These are phyloP conservation scores for Telenomus remus DNA, from an alignment of 1,140 invertebrate genomes.

Conservation along the genomic window DNA sequence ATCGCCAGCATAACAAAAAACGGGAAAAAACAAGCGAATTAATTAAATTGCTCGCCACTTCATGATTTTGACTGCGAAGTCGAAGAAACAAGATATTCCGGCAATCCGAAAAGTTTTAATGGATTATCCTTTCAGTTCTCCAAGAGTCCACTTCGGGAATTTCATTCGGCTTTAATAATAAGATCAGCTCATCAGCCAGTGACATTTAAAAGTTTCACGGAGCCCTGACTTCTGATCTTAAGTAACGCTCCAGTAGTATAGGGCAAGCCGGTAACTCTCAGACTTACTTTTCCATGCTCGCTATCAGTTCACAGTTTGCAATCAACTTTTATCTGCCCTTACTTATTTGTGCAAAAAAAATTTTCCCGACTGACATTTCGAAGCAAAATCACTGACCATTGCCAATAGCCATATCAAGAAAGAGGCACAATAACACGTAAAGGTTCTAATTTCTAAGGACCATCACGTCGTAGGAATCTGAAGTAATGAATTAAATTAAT, in stretches of 20 bases:
- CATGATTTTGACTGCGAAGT: slow-evolving; percentile 34
- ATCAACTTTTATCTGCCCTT: too few species aligned
- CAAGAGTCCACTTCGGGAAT: slow-evolving; percentile 30
- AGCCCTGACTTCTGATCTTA: slow-evolving; percentile 33
- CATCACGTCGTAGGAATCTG: too few species aligned
- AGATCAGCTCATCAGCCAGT: slow-evolving; percentile 44
- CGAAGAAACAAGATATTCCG: slow-evolving; percentile 23
- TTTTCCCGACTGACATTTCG: too few species aligned
- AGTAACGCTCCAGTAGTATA: slow-evolving; percentile 8
- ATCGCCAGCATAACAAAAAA: slow-evolving; percentile 4
- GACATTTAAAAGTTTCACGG: slow-evolving; percentile 42
- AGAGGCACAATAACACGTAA: too few species aligned
- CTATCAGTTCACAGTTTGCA: too few species aligned
- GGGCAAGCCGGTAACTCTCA: slow-evolving; percentile 18
- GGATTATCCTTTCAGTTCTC: slow-evolving; percentile 39
- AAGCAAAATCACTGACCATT: too few species aligned
- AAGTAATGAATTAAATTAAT: too few species aligned
- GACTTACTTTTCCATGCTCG: neutral
- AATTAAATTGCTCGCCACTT: slow-evolving; percentile 27
- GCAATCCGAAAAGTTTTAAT: slow-evolving; percentile 47
- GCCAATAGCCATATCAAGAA: too few species aligned
- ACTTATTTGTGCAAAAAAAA: too few species aligned
- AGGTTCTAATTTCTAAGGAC: too few species aligned
- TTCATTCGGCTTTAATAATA: slow-evolving; percentile 43
- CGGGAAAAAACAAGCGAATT: slow-evolving; percentile 20